Evolutionary conservation across 2,888 invertebrate species (phyloP).

Genomic region (Mesoligia furuncula): DNA sequence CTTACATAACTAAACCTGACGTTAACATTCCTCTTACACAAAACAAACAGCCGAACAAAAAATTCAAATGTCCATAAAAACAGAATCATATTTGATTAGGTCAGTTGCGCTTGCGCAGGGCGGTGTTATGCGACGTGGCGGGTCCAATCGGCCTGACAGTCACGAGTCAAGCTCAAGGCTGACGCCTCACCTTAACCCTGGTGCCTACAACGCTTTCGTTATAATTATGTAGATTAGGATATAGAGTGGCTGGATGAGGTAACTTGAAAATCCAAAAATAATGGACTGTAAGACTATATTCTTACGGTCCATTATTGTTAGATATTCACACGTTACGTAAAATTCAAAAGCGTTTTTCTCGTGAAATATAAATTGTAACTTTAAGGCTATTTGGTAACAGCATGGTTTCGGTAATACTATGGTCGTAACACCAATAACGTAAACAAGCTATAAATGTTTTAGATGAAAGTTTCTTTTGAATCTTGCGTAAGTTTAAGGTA

Average conservation of each 20-base stretch:
- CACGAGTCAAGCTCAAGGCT: slow-evolving; percentile 88
- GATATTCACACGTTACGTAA: background rate
- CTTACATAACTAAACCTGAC: slow-evolving; percentile 33
- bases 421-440: background rate
- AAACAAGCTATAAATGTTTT: background rate
- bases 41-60: slow-evolving; percentile 42
- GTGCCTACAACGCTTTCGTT: slow-evolving; percentile 67
- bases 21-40: slow-evolving; percentile 38
- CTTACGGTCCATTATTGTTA: background rate
- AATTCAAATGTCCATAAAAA: slow-evolving; percentile 49
- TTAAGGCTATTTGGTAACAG: background rate
- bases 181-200: slow-evolving; percentile 78
- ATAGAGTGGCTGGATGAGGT: slow-evolving; percentile 55
- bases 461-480: background rate
- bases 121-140: slow-evolving; percentile 71
- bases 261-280: background rate
- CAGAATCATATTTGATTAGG: slow-evolving; percentile 54
- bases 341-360: background rate
- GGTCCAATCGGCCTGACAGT: slow-evolving; percentile 72
- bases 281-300: no score
- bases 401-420: background rate
- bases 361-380: background rate
- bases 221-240: slow-evolving; percentile 50
- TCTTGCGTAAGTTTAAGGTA: background rate
- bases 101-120: slow-evolving; percentile 58